These are phyloP conservation scores for Coleophora deauratella DNA, from an alignment of 2,888 invertebrate genomes.

Conservation along the genomic window DNA sequence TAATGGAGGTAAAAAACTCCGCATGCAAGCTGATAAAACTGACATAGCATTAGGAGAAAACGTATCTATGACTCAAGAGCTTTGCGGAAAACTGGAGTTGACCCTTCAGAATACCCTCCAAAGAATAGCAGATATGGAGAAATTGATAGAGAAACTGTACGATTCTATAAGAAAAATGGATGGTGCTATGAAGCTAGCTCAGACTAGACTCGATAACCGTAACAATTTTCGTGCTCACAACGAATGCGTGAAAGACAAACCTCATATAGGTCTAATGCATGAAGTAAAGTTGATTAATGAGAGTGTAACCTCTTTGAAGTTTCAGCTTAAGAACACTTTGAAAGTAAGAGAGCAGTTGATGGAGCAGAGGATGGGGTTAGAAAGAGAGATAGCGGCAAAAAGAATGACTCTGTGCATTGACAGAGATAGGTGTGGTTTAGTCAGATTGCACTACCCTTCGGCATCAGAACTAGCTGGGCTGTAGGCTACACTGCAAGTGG, in stretches of 20 bases:
- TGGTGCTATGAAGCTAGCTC: conserved; percentile 88
- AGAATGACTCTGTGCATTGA: conserved; percentile 81
- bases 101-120: conserved; percentile 80
- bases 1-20: conserved; percentile 85
- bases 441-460: conserved; percentile 82
- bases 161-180: conserved; percentile 83
- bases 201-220: conserved; percentile 88
- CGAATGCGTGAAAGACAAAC: conserved; percentile 87
- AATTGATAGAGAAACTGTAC: conserved; percentile 79
- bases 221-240: conserved; percentile 82
- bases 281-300: conserved; percentile 83
- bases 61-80: conserved; percentile 84
- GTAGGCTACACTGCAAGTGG: too few species aligned
- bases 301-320: conserved; percentile 77
- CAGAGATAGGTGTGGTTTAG: conserved; percentile 76
- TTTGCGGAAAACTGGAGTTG: conserved; percentile 80
- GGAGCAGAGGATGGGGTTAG: conserved; percentile 74
- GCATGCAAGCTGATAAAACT: conserved; percentile 87
- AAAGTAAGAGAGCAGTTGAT: conserved; percentile 63
- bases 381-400: conserved; percentile 80
- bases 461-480: conserved; percentile 77
- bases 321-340: conserved; percentile 79
- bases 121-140: conserved; percentile 85
- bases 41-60: conserved; percentile 84
- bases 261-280: conserved; percentile 83